Evolutionary conservation across 2,888 invertebrate genomes (phyloP).

Genomic region (Linhomoeus sp.): DNA sequence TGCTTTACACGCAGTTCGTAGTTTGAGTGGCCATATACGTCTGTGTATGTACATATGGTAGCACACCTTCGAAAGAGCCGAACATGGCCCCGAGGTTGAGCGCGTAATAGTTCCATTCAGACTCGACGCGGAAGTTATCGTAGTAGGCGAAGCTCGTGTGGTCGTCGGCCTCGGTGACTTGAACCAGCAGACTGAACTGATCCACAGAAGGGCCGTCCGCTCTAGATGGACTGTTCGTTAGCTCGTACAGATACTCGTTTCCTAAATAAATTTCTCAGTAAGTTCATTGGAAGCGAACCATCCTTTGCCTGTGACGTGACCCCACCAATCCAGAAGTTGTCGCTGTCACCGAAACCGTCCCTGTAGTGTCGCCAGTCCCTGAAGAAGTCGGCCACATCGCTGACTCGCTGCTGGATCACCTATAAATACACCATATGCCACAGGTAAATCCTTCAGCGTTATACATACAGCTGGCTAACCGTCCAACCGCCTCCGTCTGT

Average conservation of each 20-base stretch:
- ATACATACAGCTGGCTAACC: neutral
- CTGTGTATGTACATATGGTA: neutral
- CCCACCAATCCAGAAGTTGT: conserved; percentile 3
- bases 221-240: neutral
- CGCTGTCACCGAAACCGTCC: conserved; percentile 2
- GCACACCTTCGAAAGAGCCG: neutral
- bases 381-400: neutral
- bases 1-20: neutral
- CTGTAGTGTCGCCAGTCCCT: neutral
- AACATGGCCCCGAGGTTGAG: neutral
- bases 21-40: neutral
- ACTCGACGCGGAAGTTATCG: neutral
- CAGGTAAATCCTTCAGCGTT: neutral
- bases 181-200: conserved; percentile 2
- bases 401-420: conserved; percentile 2
- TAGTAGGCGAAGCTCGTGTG: neutral
- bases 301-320: neutral
- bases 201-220: neutral
- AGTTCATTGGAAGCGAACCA: neutral
- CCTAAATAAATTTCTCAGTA: neutral
- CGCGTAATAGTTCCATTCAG: neutral
- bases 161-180: neutral
- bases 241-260: conserved; percentile 3
- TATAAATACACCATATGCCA: neutral
- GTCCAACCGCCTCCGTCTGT: conserved; percentile 3